Evolutionary conservation across 2,888 invertebrate genomes (phyloP).

Genomic region (Drosophila robusta): DNA sequence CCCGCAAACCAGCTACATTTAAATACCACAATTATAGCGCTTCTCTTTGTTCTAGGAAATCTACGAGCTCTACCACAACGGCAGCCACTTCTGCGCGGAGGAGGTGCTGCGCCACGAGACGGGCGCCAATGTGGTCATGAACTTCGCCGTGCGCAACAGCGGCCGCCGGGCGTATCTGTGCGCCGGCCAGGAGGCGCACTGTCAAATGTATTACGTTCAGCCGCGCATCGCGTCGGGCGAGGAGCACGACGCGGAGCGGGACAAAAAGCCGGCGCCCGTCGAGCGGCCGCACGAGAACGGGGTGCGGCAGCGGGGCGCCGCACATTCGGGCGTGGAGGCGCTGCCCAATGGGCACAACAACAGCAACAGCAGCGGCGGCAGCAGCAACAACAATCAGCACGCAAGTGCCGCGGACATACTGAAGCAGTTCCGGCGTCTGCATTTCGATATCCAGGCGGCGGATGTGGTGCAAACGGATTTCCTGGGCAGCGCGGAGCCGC

Average conservation of each 20-base stretch:
- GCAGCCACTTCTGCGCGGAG: constrained; percentile 92
- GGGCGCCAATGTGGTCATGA: constrained; percentile 96
- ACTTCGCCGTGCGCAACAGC: constrained; percentile 91
- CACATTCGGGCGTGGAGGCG: constrained; percentile 80
- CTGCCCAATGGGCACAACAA: constrained; percentile 79
- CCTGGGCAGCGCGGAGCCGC: constrained; percentile 89
- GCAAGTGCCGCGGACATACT: constrained; percentile 62
- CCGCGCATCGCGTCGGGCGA: constrained; percentile 86
- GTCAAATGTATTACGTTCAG: constrained; percentile 92
- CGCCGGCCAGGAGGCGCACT: constrained; percentile 96
- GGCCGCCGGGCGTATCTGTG: constrained; percentile 92
- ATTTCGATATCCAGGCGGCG: constrained; percentile 90
- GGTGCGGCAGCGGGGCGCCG: constrained; percentile 69
- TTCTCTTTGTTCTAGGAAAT: constrained; percentile 90
- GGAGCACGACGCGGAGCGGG: constrained; percentile 83
- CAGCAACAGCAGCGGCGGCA: constrained; percentile 7
- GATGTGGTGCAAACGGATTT: constrained; percentile 95
- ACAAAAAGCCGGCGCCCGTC: constrained; percentile 48
- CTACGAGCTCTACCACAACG: constrained; percentile 95
- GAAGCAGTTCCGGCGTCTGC: constrained; percentile 87
- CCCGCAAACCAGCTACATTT: too few relatives aligned
- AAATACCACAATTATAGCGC: not conserved
- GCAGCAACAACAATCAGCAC: constrained; percentile 14
- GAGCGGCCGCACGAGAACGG: constrained; percentile 81
- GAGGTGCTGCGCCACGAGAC: constrained; percentile 96